Evolutionary conservation across 2,888 invertebrate genomes (phyloP), one percentile per base, ranked within the genome.

Genomic region (Drosophila mulleri): DNA sequence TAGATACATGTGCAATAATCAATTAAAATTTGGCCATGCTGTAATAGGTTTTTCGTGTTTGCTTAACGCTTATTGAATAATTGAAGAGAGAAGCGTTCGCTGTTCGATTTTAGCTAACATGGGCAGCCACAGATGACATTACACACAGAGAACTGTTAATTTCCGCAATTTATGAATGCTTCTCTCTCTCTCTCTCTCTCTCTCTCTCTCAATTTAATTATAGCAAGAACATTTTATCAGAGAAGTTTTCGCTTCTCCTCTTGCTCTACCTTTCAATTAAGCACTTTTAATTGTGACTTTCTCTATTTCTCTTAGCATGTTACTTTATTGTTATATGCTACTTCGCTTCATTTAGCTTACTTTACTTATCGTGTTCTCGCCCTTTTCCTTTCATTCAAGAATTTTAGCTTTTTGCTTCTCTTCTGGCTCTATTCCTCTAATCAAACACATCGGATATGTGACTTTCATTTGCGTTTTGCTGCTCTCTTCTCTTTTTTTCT

Each of bases 31-130:
- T 20, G 7, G 14, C 12, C 32, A 14, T 32, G 7, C 35, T 35
- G 32, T 50, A 50, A 50, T 50, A 50, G 48, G 48, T 11, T 50
- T 50, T 50, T 29, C 48, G 12, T 32, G 48, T 50, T 48, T 5
- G n/a, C 29, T 50, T 12, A 8, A 32, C n/a, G 29, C 48, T 32
- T 12, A 50, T 12, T 32, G 29, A 29, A 18, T 50, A 50, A 50
- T 50, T 50, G n/a, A 50, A 32, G 48, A 50, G 48, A 32, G 48
- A 35, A 20, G 50, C 32, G 18, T 14, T 20, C 1, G 32, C 47
- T 47, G 23, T 23, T 47, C 16, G 47, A 26, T 26, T 47, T 47
- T 47, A 26, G 26, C 26, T 23, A 7, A 7, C 9, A 37, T 41
- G 0, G 32, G 9, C 32, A 32, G 9, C 2, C 32, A 32, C 3